Evolutionary conservation across 2,888 invertebrate species (phyloP).

Genomic region (Micropterix aruncella): DNA sequence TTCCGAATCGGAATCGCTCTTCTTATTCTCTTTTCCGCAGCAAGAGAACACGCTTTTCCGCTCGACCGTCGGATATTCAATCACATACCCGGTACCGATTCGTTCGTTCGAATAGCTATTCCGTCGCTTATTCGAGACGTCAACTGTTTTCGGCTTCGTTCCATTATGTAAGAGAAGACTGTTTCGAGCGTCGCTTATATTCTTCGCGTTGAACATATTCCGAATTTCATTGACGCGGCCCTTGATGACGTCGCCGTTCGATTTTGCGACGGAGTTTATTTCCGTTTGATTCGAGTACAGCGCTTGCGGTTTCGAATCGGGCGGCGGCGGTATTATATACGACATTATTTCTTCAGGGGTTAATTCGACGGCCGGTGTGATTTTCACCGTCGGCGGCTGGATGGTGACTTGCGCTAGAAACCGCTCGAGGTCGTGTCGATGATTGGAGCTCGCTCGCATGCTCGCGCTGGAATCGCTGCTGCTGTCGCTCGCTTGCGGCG

Average conservation of each 20-base stretch:
- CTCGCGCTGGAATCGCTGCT: slow-evolving; percentile 16
- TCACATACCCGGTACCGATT: slow-evolving; percentile 36
- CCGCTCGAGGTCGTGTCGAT: slow-evolving; percentile 56
- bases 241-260: slow-evolving; percentile 36
- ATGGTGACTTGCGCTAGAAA: slow-evolving; percentile 73
- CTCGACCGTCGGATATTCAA: slow-evolving; percentile 60
- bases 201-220: slow-evolving; percentile 35
- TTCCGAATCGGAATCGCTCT: slow-evolving; percentile 28
- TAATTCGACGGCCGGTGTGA: slow-evolving; percentile 61
- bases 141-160: slow-evolving; percentile 19
- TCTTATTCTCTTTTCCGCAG: slow-evolving; percentile 46
- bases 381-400: slow-evolving; percentile 63
- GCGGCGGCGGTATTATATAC: slow-evolving; percentile 72
- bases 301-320: slow-evolving; percentile 32
- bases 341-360: slow-evolving; percentile 76
- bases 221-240: slow-evolving; percentile 42
- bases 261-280: slow-evolving; percentile 17
- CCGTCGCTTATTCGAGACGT: slow-evolving; percentile 28
- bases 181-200: slow-evolving; percentile 35
- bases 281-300: slow-evolving; percentile 29
- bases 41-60: slow-evolving; percentile 60
- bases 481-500: slow-evolving; percentile 17
- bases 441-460: slow-evolving; percentile 22
- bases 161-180: slow-evolving; percentile 28
- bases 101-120: slow-evolving; percentile 26